Evolutionary conservation across 1,140 invertebrate genomes (phyloP).

Genomic region (Cryptotermes secundus): DNA sequence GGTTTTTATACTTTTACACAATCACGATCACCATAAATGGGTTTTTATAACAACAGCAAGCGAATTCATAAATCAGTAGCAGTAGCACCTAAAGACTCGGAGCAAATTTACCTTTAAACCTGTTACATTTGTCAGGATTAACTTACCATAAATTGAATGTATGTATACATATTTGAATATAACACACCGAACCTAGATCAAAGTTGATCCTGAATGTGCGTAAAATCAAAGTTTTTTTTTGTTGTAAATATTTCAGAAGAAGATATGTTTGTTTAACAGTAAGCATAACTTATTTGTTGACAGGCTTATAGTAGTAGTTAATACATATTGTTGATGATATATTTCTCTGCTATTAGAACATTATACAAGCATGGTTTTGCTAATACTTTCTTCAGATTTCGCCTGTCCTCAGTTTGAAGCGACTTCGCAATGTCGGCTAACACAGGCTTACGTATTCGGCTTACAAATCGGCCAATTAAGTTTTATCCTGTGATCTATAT

Average conservation of each 20-base stretch:
- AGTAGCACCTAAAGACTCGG: no score
- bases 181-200: neutral
- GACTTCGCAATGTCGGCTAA: neutral
- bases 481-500: neutral
- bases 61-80: no score
- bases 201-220: neutral
- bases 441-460: neutral
- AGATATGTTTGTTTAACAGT: neutral
- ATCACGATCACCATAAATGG: no score
- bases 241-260: neutral
- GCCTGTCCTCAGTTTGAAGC: neutral
- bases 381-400: neutral
- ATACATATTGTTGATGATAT: neutral
- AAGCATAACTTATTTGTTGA: neutral
- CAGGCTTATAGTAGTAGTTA: neutral
- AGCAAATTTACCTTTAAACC: no score
- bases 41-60: no score
- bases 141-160: neutral
- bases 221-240: neutral
- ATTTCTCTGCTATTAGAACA: neutral
- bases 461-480: constrained; percentile 2
- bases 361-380: neutral
- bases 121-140: no score
- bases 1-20: no score
- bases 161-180: neutral